These are phyloP conservation scores for Platorchestia sp. DNA, from an alignment of 1,140 invertebrate species.

Conservation along the genomic window DNA sequence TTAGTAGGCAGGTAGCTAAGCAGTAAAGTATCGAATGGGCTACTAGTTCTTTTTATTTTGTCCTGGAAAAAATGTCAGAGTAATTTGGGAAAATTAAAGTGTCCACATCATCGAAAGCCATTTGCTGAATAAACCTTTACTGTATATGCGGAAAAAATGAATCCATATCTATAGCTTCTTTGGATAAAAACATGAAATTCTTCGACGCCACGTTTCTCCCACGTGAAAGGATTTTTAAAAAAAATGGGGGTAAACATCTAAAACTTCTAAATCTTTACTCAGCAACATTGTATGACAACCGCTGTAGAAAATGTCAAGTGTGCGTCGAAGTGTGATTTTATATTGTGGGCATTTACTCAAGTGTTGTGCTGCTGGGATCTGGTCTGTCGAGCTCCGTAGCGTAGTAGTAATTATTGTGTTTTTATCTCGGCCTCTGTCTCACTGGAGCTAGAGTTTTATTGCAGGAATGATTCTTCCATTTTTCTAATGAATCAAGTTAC, in stretches of 20 bases:
- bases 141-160: background rate
- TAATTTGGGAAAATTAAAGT: background rate
- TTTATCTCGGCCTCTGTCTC: background rate
- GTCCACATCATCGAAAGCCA: background rate
- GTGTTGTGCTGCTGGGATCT: background rate
- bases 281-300: background rate
- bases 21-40: background rate
- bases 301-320: background rate
- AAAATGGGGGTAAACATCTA: background rate
- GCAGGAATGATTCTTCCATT: background rate
- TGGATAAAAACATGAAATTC: background rate
- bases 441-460: background rate
- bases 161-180: background rate
- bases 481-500: background rate
- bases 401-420: background rate
- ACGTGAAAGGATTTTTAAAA: background rate
- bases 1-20: background rate
- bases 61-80: background rate
- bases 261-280: background rate
- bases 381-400: background rate
- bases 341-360: background rate
- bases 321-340: background rate
- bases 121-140: background rate
- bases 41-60: background rate
- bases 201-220: background rate